A percentile compares a stretch with the other conserved stretches of the same genome.
Evolutionary conservation across 2,888 invertebrate genomes (phyloP).

Genomic region (Alitta virens): DNA sequence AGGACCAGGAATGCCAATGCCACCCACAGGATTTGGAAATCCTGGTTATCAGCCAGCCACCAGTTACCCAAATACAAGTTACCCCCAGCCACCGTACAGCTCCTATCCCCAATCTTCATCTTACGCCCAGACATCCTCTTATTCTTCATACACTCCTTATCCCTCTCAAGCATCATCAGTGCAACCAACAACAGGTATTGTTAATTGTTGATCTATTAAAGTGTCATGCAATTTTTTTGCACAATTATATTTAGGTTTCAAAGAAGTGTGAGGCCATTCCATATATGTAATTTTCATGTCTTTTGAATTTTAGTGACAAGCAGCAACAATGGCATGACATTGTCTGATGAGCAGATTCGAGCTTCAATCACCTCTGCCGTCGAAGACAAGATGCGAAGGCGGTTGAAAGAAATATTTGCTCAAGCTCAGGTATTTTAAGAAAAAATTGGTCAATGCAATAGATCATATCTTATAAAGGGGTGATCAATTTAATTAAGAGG

Average conservation of each 20-base stretch:
- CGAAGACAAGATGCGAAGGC: conserved; percentile 85
- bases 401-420: conserved; percentile 84
- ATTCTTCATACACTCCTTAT: conserved; percentile 30
- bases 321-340: conserved; percentile 14
- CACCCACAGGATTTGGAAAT: not conserved
- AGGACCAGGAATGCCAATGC: conserved; percentile 3
- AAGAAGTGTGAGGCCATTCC: conserved; percentile 28
- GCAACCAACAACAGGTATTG: conserved; percentile 23
- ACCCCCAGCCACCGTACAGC: not conserved
- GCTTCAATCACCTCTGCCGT: conserved; percentile 91
- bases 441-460: no score
- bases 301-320: no score
- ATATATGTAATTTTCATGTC: no score
- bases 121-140: conserved; percentile 28
- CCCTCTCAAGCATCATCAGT: conserved; percentile 20
- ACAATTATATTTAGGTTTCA: not conserved
- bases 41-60: conserved; percentile 5
- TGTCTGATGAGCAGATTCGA: conserved; percentile 87
- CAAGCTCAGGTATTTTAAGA: conserved; percentile 79
- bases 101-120: conserved; percentile 12
- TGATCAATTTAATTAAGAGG: no score
- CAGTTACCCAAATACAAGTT: conserved; percentile 2
- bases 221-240: no score
- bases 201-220: no score
- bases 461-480: no score